Conservation (phyloP, 2,113 vertebrate genomes). For the Leiothrix lutea region DNA sequence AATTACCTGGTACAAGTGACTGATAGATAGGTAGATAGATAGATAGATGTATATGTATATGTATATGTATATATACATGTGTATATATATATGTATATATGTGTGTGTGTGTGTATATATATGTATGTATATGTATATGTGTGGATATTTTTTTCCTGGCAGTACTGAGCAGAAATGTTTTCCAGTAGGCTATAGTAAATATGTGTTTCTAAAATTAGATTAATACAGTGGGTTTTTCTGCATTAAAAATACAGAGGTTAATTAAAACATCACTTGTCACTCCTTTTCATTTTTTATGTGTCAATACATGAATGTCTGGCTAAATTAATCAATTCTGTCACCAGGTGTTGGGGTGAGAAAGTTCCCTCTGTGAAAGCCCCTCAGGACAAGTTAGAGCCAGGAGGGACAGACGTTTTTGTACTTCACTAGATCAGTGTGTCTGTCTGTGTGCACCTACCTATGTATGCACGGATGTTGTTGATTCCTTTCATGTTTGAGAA, state of each 20-base stretch:
- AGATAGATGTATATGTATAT: not conserved
- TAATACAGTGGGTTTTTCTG: not conserved
- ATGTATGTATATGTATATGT: too few relatives aligned
- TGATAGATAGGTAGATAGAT: too few relatives aligned
- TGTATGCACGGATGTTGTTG: not conserved
- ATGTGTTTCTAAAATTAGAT: not conserved
- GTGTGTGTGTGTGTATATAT: not conserved
- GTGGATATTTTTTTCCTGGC: not conserved
- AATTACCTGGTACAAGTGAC: not conserved
- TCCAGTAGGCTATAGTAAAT: not conserved
- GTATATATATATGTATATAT: too few relatives aligned
- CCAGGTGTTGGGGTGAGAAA: not conserved
- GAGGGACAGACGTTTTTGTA: not conserved
- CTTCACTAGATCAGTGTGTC: not conserved
- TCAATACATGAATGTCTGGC: not conserved
- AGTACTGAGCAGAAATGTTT: not conserved
- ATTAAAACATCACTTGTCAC: not conserved
- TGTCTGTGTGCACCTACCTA: fast-evolving
- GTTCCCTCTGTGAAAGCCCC: not conserved
- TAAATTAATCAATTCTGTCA: not conserved
- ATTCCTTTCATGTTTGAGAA: not conserved
- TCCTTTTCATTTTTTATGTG: not conserved
- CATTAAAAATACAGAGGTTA: not conserved
- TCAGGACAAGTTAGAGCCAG: not conserved
- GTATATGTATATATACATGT: not conserved